Evolutionary conservation across 2,888 invertebrate species (phyloP).

Genomic region (Sericinus montela): DNA sequence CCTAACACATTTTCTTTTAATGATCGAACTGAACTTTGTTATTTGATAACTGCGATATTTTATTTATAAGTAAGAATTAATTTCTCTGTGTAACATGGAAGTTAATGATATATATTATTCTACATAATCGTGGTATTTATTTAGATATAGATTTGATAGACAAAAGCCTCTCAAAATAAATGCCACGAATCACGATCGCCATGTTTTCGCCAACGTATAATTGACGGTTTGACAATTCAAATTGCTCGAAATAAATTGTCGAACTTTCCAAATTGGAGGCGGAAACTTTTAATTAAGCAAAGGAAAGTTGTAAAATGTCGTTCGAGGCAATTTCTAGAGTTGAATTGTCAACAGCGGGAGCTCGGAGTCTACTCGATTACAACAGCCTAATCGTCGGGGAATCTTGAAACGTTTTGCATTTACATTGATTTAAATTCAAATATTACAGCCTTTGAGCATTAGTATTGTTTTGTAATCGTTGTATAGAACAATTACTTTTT

Average conservation of each 20-base stretch:
- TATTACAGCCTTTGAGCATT: conserved; percentile 2
- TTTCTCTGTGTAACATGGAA: no score
- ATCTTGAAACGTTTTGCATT: conserved; percentile 28
- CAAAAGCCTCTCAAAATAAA: neutral
- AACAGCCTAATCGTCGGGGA: conserved; percentile 22
- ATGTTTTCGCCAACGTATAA: conserved; percentile 19
- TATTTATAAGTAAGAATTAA: no score
- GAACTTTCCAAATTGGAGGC: conserved; percentile 17
- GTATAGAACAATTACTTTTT: neutral
- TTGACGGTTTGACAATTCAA: conserved; percentile 34
- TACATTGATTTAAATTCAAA: conserved; percentile 23
- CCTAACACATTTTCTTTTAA: no score
- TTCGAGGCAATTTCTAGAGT: conserved; percentile 59
- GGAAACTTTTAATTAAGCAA: conserved; percentile 67
- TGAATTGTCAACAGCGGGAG: conserved; percentile 46
- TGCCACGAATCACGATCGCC: neutral
- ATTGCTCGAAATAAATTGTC: conserved; percentile 24
- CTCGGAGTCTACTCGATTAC: conserved; percentile 17
- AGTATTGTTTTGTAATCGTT: neutral
- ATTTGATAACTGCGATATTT: no score
- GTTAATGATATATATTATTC: no score
- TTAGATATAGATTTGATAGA: no score
- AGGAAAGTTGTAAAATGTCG: conserved; percentile 45
- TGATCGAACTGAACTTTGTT: no score
- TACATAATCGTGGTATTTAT: no score